phyloP scores from a whole-genome alignment of 2,797 vertebrate species.

The Prunella strophiata region DNA sequence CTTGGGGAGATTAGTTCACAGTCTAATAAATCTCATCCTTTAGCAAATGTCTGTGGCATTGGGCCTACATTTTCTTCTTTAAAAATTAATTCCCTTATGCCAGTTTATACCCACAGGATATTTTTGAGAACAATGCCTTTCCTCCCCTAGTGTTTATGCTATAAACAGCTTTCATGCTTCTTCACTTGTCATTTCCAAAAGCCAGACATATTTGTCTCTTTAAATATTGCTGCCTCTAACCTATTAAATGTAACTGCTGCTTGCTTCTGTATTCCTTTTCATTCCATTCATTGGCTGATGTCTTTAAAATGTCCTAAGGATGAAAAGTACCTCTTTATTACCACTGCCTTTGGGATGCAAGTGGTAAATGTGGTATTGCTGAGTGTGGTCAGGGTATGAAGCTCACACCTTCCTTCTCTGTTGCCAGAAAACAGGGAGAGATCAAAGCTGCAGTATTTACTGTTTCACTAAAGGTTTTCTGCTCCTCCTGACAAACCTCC shows the following conservation, averaged over 20 bases:
- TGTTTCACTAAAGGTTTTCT: background rate
- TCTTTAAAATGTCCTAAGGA: background rate
- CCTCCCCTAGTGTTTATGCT: background rate
- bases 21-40: conserved; percentile 52
- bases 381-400: background rate
- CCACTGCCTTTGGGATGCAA: background rate
- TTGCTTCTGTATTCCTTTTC: background rate
- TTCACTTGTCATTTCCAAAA: conserved; percentile 2
- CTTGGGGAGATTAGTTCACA: conserved; percentile 53
- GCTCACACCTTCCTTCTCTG: background rate
- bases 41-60: conserved; percentile 2
- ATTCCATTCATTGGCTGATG: background rate
- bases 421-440: background rate
- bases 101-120: background rate
- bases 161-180: conserved; percentile 23
- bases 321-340: background rate
- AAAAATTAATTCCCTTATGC: conserved; percentile 40
- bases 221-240: background rate
- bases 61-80: conserved; percentile 26
- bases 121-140: conserved; percentile 28
- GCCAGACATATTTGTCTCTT: background rate
- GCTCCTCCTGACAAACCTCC: background rate
- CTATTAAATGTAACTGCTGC: background rate
- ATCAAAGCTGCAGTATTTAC: background rate
- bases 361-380: background rate